Evolutionary conservation across 2,113 vertebrate genomes (phyloP).

Genomic region (Chamaetylas fuelleborni): DNA sequence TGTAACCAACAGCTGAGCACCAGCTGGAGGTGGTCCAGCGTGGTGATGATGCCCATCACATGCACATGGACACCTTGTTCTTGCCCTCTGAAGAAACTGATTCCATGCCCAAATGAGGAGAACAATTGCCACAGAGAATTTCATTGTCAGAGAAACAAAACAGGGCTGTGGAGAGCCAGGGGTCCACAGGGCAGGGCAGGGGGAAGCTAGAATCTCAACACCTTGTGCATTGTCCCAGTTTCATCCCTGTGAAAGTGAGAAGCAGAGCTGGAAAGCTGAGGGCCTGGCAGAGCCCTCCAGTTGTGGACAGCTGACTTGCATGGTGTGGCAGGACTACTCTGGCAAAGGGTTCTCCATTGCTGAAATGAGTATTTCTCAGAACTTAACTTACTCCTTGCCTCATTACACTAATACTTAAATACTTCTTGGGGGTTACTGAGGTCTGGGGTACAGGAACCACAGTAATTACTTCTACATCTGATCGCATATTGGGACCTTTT

Average conservation of each 20-base stretch:
- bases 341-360: neutral
- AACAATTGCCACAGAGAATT: neutral
- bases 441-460: neutral
- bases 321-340: neutral
- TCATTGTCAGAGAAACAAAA: neutral
- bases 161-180: fast-evolving
- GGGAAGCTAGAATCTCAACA: fast-evolving
- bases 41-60: neutral
- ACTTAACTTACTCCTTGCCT: too few species aligned
- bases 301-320: neutral
- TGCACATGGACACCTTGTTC: neutral
- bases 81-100: neutral
- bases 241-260: neutral
- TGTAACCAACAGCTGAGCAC: neutral
- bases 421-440: neutral
- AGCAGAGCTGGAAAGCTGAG: neutral
- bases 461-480: neutral
- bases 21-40: neutral
- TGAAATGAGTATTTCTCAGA: neutral
- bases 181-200: fast-evolving
- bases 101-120: neutral
- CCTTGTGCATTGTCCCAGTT: neutral
- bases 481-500: neutral
- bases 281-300: fast-evolving
- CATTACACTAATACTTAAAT: neutral